Conservation (phyloP, 2,888 invertebrate species). For the Adela reaumurella region DNA sequence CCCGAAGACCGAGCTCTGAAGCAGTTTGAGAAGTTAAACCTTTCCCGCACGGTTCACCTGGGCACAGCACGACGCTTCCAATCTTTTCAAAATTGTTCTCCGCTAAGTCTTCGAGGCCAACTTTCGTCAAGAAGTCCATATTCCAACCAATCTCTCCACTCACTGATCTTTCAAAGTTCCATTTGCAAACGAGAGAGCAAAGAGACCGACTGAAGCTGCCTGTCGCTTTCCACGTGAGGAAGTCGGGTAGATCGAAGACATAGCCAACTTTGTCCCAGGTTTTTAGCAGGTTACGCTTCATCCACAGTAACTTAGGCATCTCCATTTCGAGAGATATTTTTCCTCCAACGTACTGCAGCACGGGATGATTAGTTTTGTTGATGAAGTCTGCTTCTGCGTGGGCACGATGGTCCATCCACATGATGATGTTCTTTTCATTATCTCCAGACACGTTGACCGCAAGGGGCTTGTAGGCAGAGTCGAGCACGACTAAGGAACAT, state of each 20-base stretch:
- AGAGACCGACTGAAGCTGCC: slow-evolving; percentile 72
- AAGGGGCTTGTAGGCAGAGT: slow-evolving; percentile 63
- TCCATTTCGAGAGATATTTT: slow-evolving; percentile 96
- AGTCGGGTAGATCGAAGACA: slow-evolving; percentile 92
- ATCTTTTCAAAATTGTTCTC: slow-evolving; percentile 65
- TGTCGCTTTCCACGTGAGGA: slow-evolving; percentile 89
- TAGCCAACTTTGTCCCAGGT: slow-evolving; percentile 70
- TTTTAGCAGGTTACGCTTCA: slow-evolving; percentile 68
- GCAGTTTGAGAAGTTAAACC: slow-evolving; percentile 66
- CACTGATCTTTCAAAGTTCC: slow-evolving; percentile 76
- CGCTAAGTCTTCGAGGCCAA: slow-evolving; percentile 73
- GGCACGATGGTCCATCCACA: slow-evolving; percentile 94
- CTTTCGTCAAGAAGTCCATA: slow-evolving; percentile 62
- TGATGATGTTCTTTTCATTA: slow-evolving; percentile 75
- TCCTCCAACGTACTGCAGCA: slow-evolving; percentile 85
- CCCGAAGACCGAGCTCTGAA: slow-evolving; percentile 61
- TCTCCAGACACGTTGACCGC: slow-evolving; percentile 65
- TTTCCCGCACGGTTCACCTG: slow-evolving; percentile 67
- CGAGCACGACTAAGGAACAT: slow-evolving; percentile 84
- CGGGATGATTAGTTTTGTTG: slow-evolving; percentile 69
- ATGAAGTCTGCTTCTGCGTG: slow-evolving; percentile 74
- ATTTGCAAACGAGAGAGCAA: slow-evolving; percentile 92
- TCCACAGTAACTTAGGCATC: slow-evolving; percentile 90
- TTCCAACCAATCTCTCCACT: slow-evolving; percentile 67
- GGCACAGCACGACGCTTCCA: slow-evolving; percentile 63